A percentile compares a stretch with the other conserved stretches of the same genome.
Evolutionary conservation across 23 tunicate species (phyloP).

Genomic region (Trididemnum clinides): DNA sequence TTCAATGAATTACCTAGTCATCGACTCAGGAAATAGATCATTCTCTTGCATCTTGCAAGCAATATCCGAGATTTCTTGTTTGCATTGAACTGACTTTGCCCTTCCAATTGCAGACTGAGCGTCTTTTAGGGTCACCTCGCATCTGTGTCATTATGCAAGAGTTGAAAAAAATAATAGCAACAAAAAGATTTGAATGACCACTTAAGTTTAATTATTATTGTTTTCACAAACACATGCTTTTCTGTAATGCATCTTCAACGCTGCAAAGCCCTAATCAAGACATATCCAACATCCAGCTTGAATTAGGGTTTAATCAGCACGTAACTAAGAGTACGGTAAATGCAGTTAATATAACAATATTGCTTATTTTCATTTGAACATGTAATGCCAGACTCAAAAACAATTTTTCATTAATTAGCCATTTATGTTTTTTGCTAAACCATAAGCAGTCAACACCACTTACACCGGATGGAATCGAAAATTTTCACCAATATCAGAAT

Average conservation of each 20-base stretch:
- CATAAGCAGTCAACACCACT: too few species aligned
- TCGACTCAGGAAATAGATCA: slow-evolving; percentile 54
- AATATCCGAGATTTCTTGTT: slow-evolving; percentile 85
- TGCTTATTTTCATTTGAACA: too few species aligned
- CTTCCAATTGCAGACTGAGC: slow-evolving; percentile 86
- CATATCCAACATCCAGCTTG: too few species aligned
- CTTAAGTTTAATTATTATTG: neutral
- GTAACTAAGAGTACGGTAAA: too few species aligned
- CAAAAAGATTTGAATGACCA: neutral
- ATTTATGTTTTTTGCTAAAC: neutral
- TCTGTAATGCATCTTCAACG: too few species aligned
- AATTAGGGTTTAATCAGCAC: too few species aligned
- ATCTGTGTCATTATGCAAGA: slow-evolving; percentile 22
- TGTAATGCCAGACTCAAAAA: too few species aligned
- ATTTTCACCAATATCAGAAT: neutral
- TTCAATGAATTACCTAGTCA: slow-evolving; percentile 95
- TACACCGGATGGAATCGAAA: neutral
- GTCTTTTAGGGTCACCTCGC: slow-evolving; percentile 83
- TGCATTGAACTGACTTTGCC: slow-evolving; percentile 77
- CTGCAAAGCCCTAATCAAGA: too few species aligned
- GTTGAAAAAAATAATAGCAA: neutral
- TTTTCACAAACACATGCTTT: neutral
- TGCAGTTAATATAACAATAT: too few species aligned
- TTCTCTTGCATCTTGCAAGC: slow-evolving; percentile 76
- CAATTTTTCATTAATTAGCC: neutral